These are phyloP conservation scores for Drosophila sordidula DNA, from an alignment of 2,888 invertebrate species.

Conservation along the genomic window DNA sequence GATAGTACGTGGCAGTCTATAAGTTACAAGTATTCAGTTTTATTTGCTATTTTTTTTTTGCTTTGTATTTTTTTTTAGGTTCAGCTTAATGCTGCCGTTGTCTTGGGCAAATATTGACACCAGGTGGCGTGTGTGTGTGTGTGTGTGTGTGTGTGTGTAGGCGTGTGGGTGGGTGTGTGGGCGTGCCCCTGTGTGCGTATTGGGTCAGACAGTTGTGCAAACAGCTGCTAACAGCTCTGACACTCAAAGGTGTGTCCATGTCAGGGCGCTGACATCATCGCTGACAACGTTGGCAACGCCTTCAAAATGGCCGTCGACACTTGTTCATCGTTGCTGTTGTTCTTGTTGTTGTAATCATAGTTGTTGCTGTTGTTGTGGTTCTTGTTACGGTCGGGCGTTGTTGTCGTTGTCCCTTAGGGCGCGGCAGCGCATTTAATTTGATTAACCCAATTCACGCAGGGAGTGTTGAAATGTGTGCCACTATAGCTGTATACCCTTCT, in stretches of 20 bases:
- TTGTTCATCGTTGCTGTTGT: constrained; percentile 28
- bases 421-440: constrained; percentile 82
- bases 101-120: constrained; percentile 51
- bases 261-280: constrained; percentile 73
- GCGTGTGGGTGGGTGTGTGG: constrained; percentile 13
- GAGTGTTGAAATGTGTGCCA: constrained; percentile 46
- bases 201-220: constrained; percentile 64
- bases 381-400: constrained; percentile 7
- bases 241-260: constrained; percentile 74
- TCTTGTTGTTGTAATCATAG: constrained; percentile 23
- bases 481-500: constrained; percentile 16
- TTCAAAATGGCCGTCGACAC: constrained; percentile 60
- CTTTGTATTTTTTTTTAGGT: constrained; percentile 9
- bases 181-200: constrained; percentile 24
- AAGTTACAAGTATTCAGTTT: constrained; percentile 27
- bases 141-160: constrained; percentile 11
- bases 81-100: constrained; percentile 20
- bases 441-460: constrained; percentile 77
- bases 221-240: constrained; percentile 70
- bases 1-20: constrained; percentile 20
- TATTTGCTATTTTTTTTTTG: constrained; percentile 7
- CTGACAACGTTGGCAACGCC: constrained; percentile 70
- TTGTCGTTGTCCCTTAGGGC: constrained; percentile 56
- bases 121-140: constrained; percentile 17
- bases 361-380: constrained; percentile 17